phyloP scores from a whole-genome alignment of 2,113 vertebrate species.

The Lipotes vexillifer region DNA sequence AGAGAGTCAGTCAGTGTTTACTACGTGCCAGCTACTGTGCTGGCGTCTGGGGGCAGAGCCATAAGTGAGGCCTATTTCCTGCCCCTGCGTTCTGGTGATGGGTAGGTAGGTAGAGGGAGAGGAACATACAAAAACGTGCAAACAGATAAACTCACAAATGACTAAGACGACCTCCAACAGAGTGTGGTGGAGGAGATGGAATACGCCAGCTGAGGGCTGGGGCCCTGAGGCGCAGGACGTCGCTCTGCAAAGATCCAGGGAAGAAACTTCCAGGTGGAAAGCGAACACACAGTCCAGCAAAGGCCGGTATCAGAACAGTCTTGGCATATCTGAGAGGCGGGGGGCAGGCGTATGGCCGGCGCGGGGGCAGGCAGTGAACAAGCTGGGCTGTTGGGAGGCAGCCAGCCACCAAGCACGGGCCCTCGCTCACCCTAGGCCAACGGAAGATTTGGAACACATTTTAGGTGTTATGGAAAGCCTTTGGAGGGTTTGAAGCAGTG shows the following conservation, averaged over 20 bases:
- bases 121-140: neutral
- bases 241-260: neutral
- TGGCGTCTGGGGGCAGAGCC: neutral
- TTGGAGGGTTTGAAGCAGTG: neutral
- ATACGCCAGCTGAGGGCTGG: fast-evolving
- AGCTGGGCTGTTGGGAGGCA: too few species aligned
- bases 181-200: neutral
- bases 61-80: neutral
- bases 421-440: fast-evolving
- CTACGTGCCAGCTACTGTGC: neutral
- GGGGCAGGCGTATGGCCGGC: neutral
- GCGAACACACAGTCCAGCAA: too few species aligned
- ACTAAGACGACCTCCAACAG: neutral
- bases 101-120: neutral
- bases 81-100: neutral
- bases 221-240: neutral
- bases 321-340: neutral
- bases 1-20: neutral
- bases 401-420: fast-evolving
- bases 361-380: neutral
- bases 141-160: neutral
- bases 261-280: neutral
- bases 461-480: neutral
- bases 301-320: neutral
- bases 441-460: neutral